Evolutionary conservation across 2,888 invertebrate genomes (phyloP), one percentile per base, ranked within the genome.

Genomic region (Dastarcus helophoroides): DNA sequence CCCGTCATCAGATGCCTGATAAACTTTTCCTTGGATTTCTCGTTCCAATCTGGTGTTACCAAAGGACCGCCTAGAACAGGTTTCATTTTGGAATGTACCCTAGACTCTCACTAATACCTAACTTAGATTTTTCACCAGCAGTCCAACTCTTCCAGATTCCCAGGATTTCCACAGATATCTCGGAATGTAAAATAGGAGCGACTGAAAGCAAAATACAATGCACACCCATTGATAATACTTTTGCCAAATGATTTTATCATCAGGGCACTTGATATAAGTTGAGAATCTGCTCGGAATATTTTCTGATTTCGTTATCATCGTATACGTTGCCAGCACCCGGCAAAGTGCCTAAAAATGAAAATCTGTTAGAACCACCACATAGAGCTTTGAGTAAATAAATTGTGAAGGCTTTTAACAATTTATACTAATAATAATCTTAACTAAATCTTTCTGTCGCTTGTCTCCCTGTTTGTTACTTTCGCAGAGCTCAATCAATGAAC

Each of bases 151-250:
- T 7, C 76, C 76, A 14, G 71, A 73, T 57, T 80, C 80, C 75
- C 76, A 79, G 22, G 68, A 63, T 54, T 73, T 76, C 81, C 81
- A 81, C 33, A 81, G 54, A 46, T 73, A 75, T n/a, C 75, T 64
- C 1, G 80, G 79, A 10, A 69, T 56, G 52, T 79, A 80, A 56
- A 80, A 81, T 53, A 76, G 60, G 16, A 72, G 56, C 1, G 79
- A 72, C 59, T 79, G 79, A 1, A 77, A 65, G 6, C 71, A 67
- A 30, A 80, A 66, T 26, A 78, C 68, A 43, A 79, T 70, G 48
- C 75, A 76, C 5, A 80, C 76, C 79, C 79, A 79, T 47, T 80
- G 79, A 56, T 79, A 80, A 53, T 77, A 78, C 22, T 67, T 65
- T 42, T 76, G 74, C 40, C 65, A 64, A 38, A 71, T 64, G 37